Evolutionary conservation across 2,797 vertebrate species (phyloP).

Genomic region (Iguana delicatissima): DNA sequence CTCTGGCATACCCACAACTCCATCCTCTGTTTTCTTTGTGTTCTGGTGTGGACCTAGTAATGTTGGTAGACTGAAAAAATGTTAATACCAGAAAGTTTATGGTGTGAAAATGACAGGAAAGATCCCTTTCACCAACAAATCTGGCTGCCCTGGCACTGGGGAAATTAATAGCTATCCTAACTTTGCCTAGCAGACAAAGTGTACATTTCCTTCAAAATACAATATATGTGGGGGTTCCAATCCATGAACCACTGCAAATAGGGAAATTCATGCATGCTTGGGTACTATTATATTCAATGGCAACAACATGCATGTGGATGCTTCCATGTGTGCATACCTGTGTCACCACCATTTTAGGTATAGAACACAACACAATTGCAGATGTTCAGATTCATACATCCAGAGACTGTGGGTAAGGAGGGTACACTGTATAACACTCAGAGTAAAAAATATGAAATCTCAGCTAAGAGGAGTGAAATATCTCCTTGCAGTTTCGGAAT

Average conservation of each 20-base stretch:
- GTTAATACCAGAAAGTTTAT: background rate
- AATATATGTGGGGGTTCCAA: too few species aligned
- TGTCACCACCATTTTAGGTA: too few species aligned
- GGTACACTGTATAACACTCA: slow-evolving; percentile 8
- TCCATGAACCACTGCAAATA: too few species aligned
- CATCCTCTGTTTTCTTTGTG: background rate
- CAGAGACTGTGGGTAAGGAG: too few species aligned
- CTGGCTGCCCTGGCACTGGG: background rate
- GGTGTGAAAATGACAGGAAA: too few species aligned
- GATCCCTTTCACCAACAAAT: background rate
- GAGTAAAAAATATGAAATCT: slow-evolving; percentile 39
- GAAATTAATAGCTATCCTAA: background rate
- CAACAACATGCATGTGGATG: too few species aligned
- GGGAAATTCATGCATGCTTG: too few species aligned
- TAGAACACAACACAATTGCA: too few species aligned
- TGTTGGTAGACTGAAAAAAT: background rate
- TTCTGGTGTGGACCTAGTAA: background rate
- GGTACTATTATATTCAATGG: too few species aligned
- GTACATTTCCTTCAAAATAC: background rate
- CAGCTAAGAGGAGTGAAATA: slow-evolving; percentile 47
- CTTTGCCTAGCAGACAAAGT: background rate
- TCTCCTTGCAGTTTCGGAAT: slow-evolving; percentile 53
- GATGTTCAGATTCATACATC: too few species aligned
- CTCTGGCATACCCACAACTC: background rate
- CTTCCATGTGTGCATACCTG: too few species aligned